phyloP scores from a whole-genome alignment of 1,140 invertebrate genomes.

The Papilio glaucus region DNA sequence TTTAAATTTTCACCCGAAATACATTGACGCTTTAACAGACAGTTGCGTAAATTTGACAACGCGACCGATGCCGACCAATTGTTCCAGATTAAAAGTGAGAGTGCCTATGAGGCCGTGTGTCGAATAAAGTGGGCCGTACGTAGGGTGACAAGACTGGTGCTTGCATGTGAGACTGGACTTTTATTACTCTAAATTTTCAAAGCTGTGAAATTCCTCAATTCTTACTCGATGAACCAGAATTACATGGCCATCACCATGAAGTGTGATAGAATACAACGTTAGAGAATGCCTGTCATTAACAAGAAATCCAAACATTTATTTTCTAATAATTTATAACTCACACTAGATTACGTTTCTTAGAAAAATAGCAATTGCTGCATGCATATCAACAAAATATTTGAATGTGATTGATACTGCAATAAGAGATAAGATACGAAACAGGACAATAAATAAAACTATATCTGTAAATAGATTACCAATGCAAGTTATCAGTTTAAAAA shows the following conservation, averaged over 20 bases:
- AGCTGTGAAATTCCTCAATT: no score
- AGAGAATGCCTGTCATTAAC: background rate
- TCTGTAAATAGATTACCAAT: background rate
- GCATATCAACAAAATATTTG: slow-evolving; percentile 13
- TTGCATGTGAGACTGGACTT: background rate
- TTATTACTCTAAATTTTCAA: background rate
- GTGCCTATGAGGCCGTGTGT: slow-evolving; percentile 51
- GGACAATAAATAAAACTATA: background rate
- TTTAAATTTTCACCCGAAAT: slow-evolving; percentile 32
- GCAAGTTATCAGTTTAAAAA: background rate
- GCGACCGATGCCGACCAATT: slow-evolving; percentile 30
- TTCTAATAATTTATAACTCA: background rate
- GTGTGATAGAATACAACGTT: no score
- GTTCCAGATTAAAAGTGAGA: slow-evolving; percentile 59
- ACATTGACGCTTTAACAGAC: slow-evolving; percentile 37
- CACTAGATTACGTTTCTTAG: background rate
- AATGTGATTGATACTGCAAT: slow-evolving; percentile 14
- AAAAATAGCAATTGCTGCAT: background rate
- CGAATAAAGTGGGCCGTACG: slow-evolving; percentile 18
- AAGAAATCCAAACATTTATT: background rate
- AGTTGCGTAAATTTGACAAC: slow-evolving; percentile 35
- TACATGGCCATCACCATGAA: no score
- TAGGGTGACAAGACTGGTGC: slow-evolving; percentile 15
- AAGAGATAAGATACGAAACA: background rate
- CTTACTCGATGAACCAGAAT: no score